Conservation (phyloP, 2,888 invertebrate genomes). For the Pterobdella sp. region DNA sequence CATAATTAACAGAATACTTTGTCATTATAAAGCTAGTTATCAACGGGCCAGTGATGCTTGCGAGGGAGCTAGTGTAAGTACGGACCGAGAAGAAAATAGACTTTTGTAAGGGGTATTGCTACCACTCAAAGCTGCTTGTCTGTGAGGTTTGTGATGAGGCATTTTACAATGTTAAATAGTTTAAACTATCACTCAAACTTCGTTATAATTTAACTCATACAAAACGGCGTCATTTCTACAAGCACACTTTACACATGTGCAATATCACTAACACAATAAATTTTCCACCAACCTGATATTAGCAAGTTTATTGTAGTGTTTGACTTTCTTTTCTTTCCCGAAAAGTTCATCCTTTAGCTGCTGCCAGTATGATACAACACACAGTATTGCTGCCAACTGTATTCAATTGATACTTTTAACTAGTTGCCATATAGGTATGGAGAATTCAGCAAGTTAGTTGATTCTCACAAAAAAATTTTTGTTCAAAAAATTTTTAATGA, state of each 20-base stretch:
- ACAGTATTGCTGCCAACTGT: constrained; percentile 34
- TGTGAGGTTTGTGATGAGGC: background rate
- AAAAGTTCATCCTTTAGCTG: constrained; percentile 34
- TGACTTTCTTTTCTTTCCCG: constrained; percentile 34
- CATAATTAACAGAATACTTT: too few species aligned
- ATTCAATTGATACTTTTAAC: background rate
- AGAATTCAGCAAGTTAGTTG: background rate
- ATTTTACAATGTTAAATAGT: too few species aligned
- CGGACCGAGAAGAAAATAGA: constrained; percentile 22
- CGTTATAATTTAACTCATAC: too few species aligned
- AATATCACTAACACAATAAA: background rate
- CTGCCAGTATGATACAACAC: constrained; percentile 37
- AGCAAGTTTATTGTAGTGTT: constrained; percentile 33
- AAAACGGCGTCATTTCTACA: too few species aligned
- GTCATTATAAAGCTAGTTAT: too few species aligned
- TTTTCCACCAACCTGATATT: constrained; percentile 34
- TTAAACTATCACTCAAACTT: too few species aligned
- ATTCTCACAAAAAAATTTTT: background rate
- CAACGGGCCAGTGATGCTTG: constrained; percentile 10
- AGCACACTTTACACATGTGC: too few species aligned
- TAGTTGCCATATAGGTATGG: background rate
- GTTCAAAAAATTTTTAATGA: background rate
- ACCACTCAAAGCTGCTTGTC: constrained; percentile 28
- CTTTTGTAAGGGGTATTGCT: constrained; percentile 25
- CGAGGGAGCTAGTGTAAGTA: constrained; percentile 15